phyloP scores from a whole-genome alignment of 2,113 vertebrate genomes.

The Hyla sarda region DNA sequence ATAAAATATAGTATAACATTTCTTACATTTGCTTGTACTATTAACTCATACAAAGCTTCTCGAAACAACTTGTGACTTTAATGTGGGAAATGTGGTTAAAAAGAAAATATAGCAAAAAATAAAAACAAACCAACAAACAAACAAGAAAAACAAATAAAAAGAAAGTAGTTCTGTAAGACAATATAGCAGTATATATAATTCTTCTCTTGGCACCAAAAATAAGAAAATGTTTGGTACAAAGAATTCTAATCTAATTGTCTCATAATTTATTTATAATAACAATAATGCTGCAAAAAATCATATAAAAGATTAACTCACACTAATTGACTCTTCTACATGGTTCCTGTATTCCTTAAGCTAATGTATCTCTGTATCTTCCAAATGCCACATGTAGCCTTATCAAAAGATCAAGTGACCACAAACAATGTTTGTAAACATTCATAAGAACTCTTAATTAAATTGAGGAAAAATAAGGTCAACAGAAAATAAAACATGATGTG shows the following conservation, averaged over 20 bases:
- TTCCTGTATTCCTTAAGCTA: neutral
- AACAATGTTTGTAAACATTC: neutral
- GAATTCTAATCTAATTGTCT: neutral
- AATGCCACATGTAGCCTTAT: neutral
- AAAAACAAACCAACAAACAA: no score
- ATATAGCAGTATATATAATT: neutral
- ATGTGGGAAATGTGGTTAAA: no score
- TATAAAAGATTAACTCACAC: slow-evolving; percentile 11
- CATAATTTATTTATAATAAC: slow-evolving; percentile 11
- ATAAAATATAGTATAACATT: no score
- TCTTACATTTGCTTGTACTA: no score
- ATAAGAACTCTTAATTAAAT: neutral
- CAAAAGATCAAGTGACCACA: no score
- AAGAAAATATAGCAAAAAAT: no score
- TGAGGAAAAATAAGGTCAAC: no score
- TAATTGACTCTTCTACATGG: neutral
- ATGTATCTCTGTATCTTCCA: neutral
- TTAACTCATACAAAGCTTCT: no score
- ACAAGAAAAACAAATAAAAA: no score
- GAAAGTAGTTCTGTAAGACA: neutral
- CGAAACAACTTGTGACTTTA: no score
- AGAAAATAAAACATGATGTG: no score
- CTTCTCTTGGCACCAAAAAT: neutral
- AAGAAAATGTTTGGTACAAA: neutral
- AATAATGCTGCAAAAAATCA: neutral